Percentiles rank a stretch among this genome's conserved stretches.
phyloP scores from a whole-genome alignment of 2,888 invertebrate genomes.

The Cenopis cana region DNA sequence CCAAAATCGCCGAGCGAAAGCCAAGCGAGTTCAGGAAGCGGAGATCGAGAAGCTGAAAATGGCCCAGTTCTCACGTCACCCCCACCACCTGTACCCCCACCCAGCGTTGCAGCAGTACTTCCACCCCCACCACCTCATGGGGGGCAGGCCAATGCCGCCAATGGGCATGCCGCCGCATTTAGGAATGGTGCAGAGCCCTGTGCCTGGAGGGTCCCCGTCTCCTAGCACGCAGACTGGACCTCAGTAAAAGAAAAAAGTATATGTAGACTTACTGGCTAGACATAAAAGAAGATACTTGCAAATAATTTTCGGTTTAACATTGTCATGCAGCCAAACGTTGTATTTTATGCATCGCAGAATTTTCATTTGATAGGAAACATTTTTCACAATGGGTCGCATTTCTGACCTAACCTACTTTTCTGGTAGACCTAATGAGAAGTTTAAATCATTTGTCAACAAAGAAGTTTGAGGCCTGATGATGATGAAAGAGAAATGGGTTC shows the following conservation, averaged over 20 bases:
- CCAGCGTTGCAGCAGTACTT: conserved; percentile 87
- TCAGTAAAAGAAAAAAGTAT: neutral
- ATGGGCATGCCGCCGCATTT: conserved; percentile 78
- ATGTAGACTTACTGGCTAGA: conserved; percentile 31
- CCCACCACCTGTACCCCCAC: conserved; percentile 85
- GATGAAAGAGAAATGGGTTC: no score
- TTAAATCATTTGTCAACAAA: no score
- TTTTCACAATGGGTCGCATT: no score
- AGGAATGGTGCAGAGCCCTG: conserved; percentile 78
- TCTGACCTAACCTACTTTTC: no score
- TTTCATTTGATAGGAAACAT: no score
- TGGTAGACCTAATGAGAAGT: no score
- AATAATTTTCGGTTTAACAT: no score
- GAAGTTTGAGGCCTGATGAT: no score
- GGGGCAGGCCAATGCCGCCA: conserved; percentile 76
- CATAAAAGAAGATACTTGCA: conserved; percentile 47
- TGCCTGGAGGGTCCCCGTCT: conserved; percentile 73
- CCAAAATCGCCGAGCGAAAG: conserved; percentile 97
- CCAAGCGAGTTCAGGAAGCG: conserved; percentile 98
- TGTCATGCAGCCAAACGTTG: no score
- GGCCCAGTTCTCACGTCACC: conserved; percentile 87
- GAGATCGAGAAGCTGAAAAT: conserved; percentile 98
- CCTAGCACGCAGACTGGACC: conserved; percentile 68
- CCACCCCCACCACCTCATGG: conserved; percentile 85
- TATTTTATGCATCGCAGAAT: no score